Evolutionary conservation across 2,797 vertebrate species (phyloP), one percentile per base, ranked within the genome.

Genomic region (Valencia hispanica): DNA sequence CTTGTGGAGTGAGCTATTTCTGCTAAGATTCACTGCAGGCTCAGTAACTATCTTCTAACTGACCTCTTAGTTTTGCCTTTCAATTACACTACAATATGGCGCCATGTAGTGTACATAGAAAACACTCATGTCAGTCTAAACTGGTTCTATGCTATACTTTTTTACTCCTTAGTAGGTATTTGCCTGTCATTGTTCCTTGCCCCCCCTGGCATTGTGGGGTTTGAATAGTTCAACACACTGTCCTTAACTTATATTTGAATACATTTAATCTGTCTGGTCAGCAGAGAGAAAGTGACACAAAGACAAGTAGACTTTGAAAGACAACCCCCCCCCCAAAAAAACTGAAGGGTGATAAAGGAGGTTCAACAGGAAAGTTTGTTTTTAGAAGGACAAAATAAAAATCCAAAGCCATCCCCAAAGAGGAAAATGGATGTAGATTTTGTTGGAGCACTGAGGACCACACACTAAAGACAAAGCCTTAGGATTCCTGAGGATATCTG

Each of bases 211-310:
- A 83, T 71, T 63, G 70, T 84, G 74, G 73, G 43, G 30, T 80
- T 80, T 92, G 89, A 90, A 91, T 91, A 91, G 92, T 90, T 80
- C 84, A 92, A 55, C 63, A 9, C 70, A 70, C 65, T 85, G 82
- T 78, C 81, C 82, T 90, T 72, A 84, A 75, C 82, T 80, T 75
- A 78, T 76, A 88, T 82, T 88, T 87, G 81, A 87, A 82, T 87
- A 80, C 51, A 50, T 32, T 39, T 7, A 81, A 83, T 85, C 70
- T 87, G 80, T 86, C 70, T 83, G 80, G 87, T 91, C 87, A 93
- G 88, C 79, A 89, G 74, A 84, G 74, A 78, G 68, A 76, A 65
- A 79, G 77, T 55, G 73, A 87, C 81, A 87, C 81, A 89, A 84
- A 83, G 80, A 83, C 70, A 30, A 78, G 86, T 65, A 51, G 77